Evolutionary conservation across 2,888 invertebrate genomes (phyloP).

Genomic region (Tuberolachnus salignus): DNA sequence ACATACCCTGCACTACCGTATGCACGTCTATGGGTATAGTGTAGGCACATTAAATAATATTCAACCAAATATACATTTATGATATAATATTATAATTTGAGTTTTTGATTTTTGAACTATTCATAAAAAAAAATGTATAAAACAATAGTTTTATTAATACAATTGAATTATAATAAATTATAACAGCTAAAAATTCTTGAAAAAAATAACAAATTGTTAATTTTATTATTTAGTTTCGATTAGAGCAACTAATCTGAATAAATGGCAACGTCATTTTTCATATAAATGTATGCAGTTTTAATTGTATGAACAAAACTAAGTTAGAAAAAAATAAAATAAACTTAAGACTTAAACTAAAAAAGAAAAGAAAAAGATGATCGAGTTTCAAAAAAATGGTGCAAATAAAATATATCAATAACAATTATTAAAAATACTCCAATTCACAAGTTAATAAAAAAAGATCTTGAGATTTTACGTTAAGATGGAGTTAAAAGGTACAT

Average conservation of each 20-base stretch:
- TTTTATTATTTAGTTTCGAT: slow-evolving; percentile 23
- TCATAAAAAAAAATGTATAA: neutral
- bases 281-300: slow-evolving; percentile 23
- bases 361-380: slow-evolving; percentile 10
- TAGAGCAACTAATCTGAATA: slow-evolving; percentile 36
- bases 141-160: slow-evolving; percentile 14
- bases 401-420: slow-evolving; percentile 39
- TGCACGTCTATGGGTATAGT: neutral
- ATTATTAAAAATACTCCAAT: slow-evolving; percentile 42
- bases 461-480: slow-evolving; percentile 40
- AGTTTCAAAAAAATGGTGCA: slow-evolving; percentile 38
- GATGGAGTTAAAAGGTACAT: slow-evolving; percentile 39
- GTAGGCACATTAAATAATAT: slow-evolving; percentile 34
- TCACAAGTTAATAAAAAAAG: slow-evolving; percentile 41
- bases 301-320: slow-evolving; percentile 33
- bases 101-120: slow-evolving; percentile 31
- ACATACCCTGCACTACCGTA: too few relatives aligned
- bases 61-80: slow-evolving; percentile 2
- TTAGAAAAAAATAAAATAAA: slow-evolving; percentile 42
- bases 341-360: slow-evolving; percentile 22
- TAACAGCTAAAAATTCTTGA: neutral
- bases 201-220: slow-evolving; percentile 23
- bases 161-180: slow-evolving; percentile 25
- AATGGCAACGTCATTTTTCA: slow-evolving; percentile 29
- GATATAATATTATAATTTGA: neutral